phyloP scores from a whole-genome alignment of 2,113 vertebrate species.

The Pseudorhombus dupliciocellatus region DNA sequence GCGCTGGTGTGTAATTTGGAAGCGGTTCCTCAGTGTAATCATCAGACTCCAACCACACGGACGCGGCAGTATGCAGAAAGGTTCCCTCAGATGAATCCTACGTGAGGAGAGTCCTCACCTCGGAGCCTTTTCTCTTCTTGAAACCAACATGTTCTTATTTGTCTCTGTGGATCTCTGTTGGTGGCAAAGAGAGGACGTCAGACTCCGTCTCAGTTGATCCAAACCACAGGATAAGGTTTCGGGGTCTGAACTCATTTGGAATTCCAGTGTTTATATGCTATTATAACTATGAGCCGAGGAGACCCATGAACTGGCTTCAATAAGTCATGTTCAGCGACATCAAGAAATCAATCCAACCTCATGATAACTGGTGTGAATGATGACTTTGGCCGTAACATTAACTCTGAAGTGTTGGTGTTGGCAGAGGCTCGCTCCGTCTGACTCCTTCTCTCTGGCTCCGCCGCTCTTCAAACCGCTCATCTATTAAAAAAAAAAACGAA shows the following conservation, averaged over 20 bases:
- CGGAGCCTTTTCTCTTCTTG: too few relatives aligned
- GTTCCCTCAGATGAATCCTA: too few relatives aligned
- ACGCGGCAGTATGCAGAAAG: too few relatives aligned
- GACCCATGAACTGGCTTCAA: neutral
- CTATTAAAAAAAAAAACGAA: constrained; percentile 8
- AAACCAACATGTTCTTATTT: too few relatives aligned
- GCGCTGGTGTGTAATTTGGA: too few relatives aligned
- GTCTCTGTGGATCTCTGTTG: neutral
- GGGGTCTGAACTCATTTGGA: neutral
- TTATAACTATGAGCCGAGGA: constrained; percentile 10
- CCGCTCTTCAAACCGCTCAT: constrained; percentile 7
- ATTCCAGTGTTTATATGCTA: constrained; percentile 13
- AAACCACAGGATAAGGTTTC: neutral
- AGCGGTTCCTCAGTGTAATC: neutral
- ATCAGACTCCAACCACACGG: too few relatives aligned
- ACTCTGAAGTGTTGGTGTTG: constrained; percentile 15
- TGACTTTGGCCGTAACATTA: constrained; percentile 29
- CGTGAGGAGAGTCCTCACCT: too few relatives aligned
- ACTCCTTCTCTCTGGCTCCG: constrained; percentile 13
- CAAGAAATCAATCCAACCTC: constrained; percentile 1
- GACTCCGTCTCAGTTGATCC: neutral
- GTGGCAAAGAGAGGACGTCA: neutral
- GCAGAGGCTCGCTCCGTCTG: constrained; percentile 10
- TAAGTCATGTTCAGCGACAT: constrained; percentile 19
- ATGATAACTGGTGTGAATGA: constrained; percentile 14